These are phyloP conservation scores for Nicator chloris DNA, from an alignment of 2,113 vertebrate genomes.

Conservation along the genomic window DNA sequence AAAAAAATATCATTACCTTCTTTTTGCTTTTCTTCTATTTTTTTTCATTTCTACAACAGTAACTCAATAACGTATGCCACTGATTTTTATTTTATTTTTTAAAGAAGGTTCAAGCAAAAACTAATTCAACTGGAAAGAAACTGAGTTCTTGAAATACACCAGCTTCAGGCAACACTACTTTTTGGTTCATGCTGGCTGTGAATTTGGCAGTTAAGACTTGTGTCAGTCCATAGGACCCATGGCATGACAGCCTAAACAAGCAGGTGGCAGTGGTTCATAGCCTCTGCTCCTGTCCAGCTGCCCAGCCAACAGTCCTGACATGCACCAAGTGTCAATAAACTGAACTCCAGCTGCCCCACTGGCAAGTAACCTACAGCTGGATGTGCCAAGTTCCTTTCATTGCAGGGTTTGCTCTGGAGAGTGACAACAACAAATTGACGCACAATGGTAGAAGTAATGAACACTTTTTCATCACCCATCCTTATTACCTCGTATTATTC, in stretches of 20 bases:
- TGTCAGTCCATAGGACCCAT: accelerated
- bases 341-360: neutral
- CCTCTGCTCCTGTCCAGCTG: neutral
- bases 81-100: neutral
- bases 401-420: neutral
- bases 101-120: neutral
- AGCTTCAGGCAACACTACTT: neutral
- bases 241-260: accelerated
- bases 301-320: neutral
- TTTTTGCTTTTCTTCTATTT: neutral
- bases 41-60: neutral
- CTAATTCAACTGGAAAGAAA: neutral
- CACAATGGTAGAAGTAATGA: neutral
- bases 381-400: neutral
- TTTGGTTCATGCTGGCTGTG: neutral
- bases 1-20: no score
- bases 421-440: neutral
- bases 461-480: neutral
- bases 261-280: neutral
- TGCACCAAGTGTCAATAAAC: neutral
- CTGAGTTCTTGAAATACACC: neutral
- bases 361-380: neutral
- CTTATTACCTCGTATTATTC: neutral
- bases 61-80: neutral
- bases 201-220: neutral